A percentile compares a stretch with the other conserved stretches of the same genome.
Conservation (phyloP, 2,113 vertebrate species). For the Romanogobio albipinnatus region DNA sequence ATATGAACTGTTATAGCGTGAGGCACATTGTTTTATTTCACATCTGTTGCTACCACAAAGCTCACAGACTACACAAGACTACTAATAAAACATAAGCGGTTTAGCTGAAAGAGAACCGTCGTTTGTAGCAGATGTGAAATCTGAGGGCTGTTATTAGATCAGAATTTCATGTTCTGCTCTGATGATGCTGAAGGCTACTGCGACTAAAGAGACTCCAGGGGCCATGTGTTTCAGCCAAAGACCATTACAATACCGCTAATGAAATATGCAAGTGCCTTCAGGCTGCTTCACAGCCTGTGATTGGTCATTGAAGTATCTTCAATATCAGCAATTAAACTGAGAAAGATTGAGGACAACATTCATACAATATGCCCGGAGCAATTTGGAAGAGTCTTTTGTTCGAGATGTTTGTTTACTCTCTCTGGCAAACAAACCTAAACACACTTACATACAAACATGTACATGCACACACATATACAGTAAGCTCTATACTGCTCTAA, state of each 20-base stretch:
- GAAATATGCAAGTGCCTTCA: conserved; percentile 73
- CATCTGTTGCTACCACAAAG: background rate
- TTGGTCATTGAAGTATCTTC: conserved; percentile 11
- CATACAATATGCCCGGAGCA: background rate
- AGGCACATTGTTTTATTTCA: background rate
- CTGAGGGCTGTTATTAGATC: conserved; percentile 49
- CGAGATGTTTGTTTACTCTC: background rate
- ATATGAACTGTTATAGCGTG: background rate
- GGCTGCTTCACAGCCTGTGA: conserved; percentile 50
- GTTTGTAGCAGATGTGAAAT: conserved; percentile 57
- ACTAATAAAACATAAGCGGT: conserved; percentile 44
- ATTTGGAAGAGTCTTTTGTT: conserved; percentile 8
- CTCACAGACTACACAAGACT: background rate
- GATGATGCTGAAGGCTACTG: conserved; percentile 39
- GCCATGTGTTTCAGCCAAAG: conserved; percentile 68
- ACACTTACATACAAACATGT: conserved; percentile 2
- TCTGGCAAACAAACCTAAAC: conserved; percentile 8
- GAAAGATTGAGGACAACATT: conserved; percentile 11
- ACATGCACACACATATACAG: background rate
- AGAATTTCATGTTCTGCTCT: conserved; percentile 22
- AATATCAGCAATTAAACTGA: background rate
- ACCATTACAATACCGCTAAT: conserved; percentile 69
- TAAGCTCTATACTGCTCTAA: background rate
- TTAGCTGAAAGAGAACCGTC: conserved; percentile 24
- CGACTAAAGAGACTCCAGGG: conserved; percentile 42